Conservation (phyloP, 2,797 vertebrate species). For the Parauchenoglanis punctatus region DNA sequence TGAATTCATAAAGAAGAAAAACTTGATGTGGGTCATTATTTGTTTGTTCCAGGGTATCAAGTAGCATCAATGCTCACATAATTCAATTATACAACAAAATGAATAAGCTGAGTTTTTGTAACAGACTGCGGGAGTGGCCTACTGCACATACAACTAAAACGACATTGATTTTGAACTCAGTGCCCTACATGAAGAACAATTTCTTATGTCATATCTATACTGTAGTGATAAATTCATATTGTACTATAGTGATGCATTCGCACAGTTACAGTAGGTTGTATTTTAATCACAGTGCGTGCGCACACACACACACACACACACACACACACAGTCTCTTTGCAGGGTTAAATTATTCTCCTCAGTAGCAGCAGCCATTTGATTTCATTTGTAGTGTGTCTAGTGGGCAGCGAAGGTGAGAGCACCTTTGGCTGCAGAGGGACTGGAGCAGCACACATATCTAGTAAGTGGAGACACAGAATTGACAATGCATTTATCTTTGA, state of each 20-base stretch:
- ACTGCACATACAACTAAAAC: slow-evolving; percentile 35
- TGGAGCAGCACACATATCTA: slow-evolving; percentile 78
- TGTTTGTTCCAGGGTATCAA: neutral
- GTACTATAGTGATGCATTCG: slow-evolving; percentile 29
- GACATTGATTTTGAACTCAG: slow-evolving; percentile 40
- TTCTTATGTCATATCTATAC: slow-evolving; percentile 40
- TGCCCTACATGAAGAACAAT: slow-evolving; percentile 34
- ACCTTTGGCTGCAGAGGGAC: slow-evolving; percentile 81
- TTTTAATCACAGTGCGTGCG: slow-evolving; percentile 50
- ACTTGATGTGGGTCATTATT: neutral
- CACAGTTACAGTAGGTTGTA: slow-evolving; percentile 54
- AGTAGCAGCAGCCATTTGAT: slow-evolving; percentile 82
- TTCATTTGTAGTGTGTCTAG: slow-evolving; percentile 82
- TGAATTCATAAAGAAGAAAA: neutral
- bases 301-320: slow-evolving; percentile 55
- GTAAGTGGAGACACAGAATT: slow-evolving; percentile 82
- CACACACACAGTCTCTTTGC: slow-evolving; percentile 45
- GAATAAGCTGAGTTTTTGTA: slow-evolving; percentile 34
- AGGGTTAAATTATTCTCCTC: slow-evolving; percentile 81
- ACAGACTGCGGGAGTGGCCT: slow-evolving; percentile 8
- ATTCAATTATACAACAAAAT: slow-evolving; percentile 30
- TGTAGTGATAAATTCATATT: slow-evolving; percentile 37
- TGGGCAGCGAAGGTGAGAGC: slow-evolving; percentile 77
- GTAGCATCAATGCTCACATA: neutral
- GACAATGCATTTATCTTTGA: slow-evolving; percentile 89